phyloP scores from a whole-genome alignment of 1,140 invertebrate genomes.

The Physella acuta region DNA sequence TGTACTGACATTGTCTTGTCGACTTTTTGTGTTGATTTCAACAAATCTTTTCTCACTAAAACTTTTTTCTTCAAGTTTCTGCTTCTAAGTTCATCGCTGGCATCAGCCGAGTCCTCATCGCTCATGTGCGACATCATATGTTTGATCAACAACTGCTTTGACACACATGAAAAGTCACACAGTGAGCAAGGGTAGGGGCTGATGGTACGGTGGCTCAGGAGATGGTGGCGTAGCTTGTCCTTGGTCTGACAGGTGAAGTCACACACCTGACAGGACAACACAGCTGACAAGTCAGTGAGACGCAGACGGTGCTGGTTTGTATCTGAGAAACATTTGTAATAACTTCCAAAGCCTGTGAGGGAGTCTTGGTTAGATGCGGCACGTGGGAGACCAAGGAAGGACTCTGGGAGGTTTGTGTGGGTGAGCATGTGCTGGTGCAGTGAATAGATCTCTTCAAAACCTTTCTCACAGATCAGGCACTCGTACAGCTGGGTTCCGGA shows the following conservation, averaged over 20 bases:
- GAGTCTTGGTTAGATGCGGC: too few species aligned
- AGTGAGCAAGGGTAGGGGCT: neutral
- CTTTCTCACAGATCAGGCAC: neutral
- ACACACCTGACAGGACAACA: neutral
- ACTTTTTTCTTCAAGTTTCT: too few species aligned
- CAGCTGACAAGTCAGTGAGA: too few species aligned
- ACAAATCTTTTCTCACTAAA: too few species aligned
- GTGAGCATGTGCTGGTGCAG: neutral
- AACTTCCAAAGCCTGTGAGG: too few species aligned
- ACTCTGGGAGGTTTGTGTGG: too few species aligned
- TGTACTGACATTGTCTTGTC: too few species aligned
- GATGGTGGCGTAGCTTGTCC: neutral
- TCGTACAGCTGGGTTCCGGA: neutral
- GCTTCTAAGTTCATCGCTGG: too few species aligned
- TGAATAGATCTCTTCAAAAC: neutral
- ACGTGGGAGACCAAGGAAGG: too few species aligned
- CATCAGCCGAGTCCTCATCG: conserved; percentile 1
- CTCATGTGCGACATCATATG: neutral
- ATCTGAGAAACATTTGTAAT: too few species aligned
- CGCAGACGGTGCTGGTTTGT: too few species aligned
- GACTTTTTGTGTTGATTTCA: too few species aligned
- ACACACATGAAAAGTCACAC: neutral
- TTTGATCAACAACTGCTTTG: neutral
- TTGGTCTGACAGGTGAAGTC: neutral
- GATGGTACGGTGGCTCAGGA: neutral